Percentiles rank a stretch among this genome's conserved stretches.
These are phyloP conservation scores for Tortrix viridana DNA, from an alignment of 2,888 invertebrate genomes.

Conservation along the genomic window DNA sequence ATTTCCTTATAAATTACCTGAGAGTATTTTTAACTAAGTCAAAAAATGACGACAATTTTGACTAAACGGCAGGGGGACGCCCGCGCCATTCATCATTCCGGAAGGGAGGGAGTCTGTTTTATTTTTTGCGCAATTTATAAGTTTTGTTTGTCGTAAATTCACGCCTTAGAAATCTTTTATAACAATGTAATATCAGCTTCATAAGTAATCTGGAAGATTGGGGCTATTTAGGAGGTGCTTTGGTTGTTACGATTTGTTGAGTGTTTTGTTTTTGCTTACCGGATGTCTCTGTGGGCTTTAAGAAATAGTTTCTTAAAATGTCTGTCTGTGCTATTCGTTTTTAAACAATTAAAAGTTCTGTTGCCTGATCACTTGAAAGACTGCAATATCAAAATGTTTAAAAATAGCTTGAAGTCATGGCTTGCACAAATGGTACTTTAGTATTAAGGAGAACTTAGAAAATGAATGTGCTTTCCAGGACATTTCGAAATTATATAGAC, in stretches of 20 bases:
- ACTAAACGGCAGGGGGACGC: slow-evolving; percentile 15
- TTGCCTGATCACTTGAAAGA: no score
- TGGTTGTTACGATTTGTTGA: background rate
- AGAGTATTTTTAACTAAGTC: slow-evolving; percentile 26
- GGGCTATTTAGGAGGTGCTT: slow-evolving; percentile 3
- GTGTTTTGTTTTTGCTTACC: background rate
- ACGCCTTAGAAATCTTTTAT: slow-evolving; percentile 14
- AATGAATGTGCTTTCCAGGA: no score
- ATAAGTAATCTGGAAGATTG: slow-evolving; percentile 11
- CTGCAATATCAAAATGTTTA: no score
- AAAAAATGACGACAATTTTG: slow-evolving; percentile 31
- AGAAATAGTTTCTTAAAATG: background rate
- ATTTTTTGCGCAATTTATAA: slow-evolving; percentile 16
- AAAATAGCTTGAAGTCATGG: no score
- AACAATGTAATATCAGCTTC: slow-evolving; percentile 9
- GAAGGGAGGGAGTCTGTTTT: slow-evolving; percentile 8
- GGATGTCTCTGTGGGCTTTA: background rate
- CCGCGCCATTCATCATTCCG: slow-evolving; percentile 10
- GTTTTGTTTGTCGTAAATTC: slow-evolving; percentile 21
- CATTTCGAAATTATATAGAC: no score
- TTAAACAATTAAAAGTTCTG: no score
- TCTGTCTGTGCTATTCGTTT: no score
- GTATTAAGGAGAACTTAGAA: no score
- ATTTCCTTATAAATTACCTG: slow-evolving; percentile 37
- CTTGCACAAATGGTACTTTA: no score